Conservation (phyloP, 1,140 invertebrate genomes). For the Drosophila tristis region DNA sequence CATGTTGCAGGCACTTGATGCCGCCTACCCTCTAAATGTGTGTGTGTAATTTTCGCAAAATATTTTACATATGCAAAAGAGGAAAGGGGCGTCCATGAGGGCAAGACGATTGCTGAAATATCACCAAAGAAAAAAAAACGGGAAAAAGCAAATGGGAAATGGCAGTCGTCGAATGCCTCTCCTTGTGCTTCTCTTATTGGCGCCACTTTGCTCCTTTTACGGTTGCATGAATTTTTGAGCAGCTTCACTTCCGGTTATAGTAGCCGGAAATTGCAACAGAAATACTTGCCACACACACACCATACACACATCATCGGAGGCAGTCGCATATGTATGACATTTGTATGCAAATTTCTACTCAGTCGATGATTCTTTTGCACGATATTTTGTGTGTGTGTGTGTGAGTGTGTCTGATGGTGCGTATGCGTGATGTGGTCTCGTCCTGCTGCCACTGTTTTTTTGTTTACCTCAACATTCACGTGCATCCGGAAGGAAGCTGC, state of each 20-base stretch:
- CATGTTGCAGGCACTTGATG: slow-evolving; percentile 50
- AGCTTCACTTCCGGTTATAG: slow-evolving; percentile 71
- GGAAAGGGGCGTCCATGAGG: background rate
- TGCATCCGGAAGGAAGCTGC: slow-evolving; percentile 39
- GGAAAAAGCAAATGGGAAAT: slow-evolving; percentile 1
- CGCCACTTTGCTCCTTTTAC: slow-evolving; percentile 71
- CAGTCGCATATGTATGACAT: slow-evolving; percentile 59
- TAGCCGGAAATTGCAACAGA: slow-evolving; percentile 74
- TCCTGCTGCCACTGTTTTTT: slow-evolving; percentile 3
- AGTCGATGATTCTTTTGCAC: slow-evolving; percentile 54
- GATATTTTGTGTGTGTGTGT: slow-evolving; percentile 23
- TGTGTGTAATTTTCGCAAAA: slow-evolving; percentile 49
- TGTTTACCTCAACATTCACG: slow-evolving; percentile 34
- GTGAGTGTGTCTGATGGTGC: slow-evolving; percentile 50
- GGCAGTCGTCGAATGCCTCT: slow-evolving; percentile 20
- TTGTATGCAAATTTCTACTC: slow-evolving; percentile 64
- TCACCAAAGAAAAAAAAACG: background rate
- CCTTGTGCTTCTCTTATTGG: slow-evolving; percentile 49
- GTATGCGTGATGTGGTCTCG: slow-evolving; percentile 50
- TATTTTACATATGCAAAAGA: slow-evolving; percentile 52
- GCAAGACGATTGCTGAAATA: slow-evolving; percentile 45
- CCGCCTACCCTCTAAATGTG: slow-evolving; percentile 5
- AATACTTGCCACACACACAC: slow-evolving; percentile 44
- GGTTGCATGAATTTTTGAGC: slow-evolving; percentile 73
- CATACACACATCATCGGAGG: background rate